Conservation (phyloP, 2,113 vertebrate species). For the Anolis sagrei region DNA sequence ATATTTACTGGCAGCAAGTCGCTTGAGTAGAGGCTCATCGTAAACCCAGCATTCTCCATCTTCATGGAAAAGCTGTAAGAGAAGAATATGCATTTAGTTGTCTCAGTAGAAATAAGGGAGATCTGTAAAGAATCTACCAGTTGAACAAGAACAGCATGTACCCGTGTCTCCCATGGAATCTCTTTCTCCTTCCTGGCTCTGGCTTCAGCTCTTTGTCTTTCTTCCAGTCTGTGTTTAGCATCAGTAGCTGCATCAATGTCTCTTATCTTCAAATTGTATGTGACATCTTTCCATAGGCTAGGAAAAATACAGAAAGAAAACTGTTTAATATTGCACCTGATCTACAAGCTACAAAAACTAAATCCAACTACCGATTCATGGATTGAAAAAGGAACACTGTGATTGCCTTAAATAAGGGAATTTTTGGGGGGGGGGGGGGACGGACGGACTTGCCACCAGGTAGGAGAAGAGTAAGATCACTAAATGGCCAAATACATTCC, state of each 20-base stretch:
- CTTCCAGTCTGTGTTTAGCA: conserved; percentile 93
- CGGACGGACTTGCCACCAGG: not conserved
- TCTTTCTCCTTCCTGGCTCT: conserved; percentile 95
- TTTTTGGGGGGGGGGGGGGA: not conserved
- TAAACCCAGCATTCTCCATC: conserved; percentile 99
- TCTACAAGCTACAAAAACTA: no score
- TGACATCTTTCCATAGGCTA: conserved; percentile 97
- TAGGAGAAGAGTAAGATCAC: not conserved
- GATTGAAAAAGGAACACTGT: not conserved
- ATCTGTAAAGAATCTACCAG: not conserved
- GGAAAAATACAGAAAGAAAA: not conserved
- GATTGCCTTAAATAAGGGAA: not conserved
- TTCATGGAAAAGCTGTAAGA: conserved; percentile 92
- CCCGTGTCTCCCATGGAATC: conserved; percentile 94
- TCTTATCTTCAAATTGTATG: conserved; percentile 92
- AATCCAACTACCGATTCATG: no score
- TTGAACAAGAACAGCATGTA: conserved; percentile 70
- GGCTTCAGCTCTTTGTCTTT: conserved; percentile 95
- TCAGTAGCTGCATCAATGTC: conserved; percentile 96
- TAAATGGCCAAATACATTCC: not conserved
- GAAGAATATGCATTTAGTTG: not conserved
- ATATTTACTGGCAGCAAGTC: conserved; percentile 85
- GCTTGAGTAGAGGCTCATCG: conserved; percentile 94
- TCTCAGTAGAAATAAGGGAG: rapidly evolving
- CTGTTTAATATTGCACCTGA: no score